Conservation (phyloP, 92 coral and sea anemone genomes). For the Muricea muricata region DNA sequence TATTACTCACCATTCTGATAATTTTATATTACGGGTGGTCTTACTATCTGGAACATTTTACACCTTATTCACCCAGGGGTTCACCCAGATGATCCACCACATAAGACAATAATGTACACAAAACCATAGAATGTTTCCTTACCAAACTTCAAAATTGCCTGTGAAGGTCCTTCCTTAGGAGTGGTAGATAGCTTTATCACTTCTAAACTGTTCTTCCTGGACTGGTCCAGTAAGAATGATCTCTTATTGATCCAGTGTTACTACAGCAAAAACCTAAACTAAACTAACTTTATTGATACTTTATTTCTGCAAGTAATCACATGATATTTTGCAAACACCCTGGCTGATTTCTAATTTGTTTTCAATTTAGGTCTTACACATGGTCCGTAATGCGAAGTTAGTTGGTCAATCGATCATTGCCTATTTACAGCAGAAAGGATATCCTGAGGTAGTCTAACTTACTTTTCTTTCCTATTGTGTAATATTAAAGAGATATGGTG, state of each 20-base stretch:
- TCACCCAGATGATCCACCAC: no score
- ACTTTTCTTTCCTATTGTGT: not conserved
- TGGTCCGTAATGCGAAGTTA: slow-evolving; percentile 98
- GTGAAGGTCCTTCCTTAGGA: not conserved
- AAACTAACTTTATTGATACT: no score
- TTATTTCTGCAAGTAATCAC: no score
- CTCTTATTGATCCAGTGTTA: no score
- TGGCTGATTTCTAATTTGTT: not conserved
- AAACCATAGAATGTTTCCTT: no score
- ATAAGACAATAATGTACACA: no score
- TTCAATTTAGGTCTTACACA: slow-evolving; percentile 82
- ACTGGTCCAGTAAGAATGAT: not conserved
- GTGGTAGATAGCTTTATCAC: not conserved
- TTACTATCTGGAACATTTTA: slow-evolving; percentile 39
- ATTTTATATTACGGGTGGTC: slow-evolving; percentile 22
- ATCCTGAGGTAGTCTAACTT: slow-evolving; percentile 82
- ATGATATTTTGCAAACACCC: no score
- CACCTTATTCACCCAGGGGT: not conserved
- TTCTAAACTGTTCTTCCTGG: no score
- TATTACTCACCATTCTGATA: slow-evolving; percentile 20
- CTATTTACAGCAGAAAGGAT: slow-evolving; percentile 95
- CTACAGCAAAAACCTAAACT: no score
- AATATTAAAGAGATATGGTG: no score
- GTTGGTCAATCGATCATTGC: slow-evolving; percentile 99
- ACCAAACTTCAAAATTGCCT: no score